These are phyloP conservation scores for Tursiops truncatus DNA, from an alignment of 2,113 vertebrate genomes.

Conservation along the genomic window DNA sequence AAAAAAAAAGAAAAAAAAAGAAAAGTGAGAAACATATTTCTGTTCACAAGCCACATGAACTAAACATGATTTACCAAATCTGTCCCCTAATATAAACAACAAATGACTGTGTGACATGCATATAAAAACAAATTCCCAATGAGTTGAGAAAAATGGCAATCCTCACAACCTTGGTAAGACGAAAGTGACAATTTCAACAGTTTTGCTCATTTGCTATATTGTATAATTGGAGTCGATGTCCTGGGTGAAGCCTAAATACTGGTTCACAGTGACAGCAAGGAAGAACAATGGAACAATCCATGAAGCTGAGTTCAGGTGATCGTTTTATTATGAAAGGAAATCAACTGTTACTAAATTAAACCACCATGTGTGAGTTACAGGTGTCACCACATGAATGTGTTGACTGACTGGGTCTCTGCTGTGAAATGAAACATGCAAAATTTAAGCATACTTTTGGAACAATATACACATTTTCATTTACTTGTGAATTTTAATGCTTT, in stretches of 20 bases:
- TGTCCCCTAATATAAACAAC: neutral
- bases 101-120: neutral
- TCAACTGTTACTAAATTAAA: conserved; percentile 50
- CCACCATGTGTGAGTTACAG: neutral
- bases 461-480: conserved; percentile 6
- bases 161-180: neutral
- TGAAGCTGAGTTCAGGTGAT: neutral
- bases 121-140: neutral
- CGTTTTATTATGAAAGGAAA: conserved; percentile 36
- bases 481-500: conserved; percentile 30
- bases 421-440: conserved; percentile 28
- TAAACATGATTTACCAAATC: neutral
- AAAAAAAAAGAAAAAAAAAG: no score
- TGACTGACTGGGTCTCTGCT: neutral
- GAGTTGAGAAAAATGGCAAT: neutral
- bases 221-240: neutral
- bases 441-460: conserved; percentile 9
- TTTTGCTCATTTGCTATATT: neutral
- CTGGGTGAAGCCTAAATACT: neutral
- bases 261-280: neutral
- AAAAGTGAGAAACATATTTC: neutral
- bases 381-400: neutral
- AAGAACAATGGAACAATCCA: neutral
- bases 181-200: neutral
- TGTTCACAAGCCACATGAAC: neutral